phyloP scores from a whole-genome alignment of 2,797 vertebrate genomes.

The Bovichtus diacanthus region DNA sequence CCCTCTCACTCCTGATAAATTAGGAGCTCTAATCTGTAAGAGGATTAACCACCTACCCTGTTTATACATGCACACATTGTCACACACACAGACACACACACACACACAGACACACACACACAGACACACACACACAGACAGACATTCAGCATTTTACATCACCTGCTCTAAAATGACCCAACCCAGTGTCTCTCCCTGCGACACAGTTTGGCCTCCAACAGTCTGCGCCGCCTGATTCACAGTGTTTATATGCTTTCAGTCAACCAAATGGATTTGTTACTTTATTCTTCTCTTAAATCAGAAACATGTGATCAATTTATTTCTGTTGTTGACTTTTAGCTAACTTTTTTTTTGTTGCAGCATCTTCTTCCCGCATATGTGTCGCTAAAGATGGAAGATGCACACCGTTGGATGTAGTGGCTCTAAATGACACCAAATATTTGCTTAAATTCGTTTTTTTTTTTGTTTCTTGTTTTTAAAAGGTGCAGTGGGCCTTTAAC shows the following conservation, averaged over 20 bases:
- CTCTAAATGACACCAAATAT: conserved; percentile 17
- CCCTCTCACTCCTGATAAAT: conserved; percentile 83
- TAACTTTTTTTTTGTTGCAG: neutral
- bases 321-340: neutral
- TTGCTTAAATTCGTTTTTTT: conserved; percentile 14
- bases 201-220: conserved; percentile 24
- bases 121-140: conserved; percentile 19
- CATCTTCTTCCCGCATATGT: neutral
- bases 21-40: conserved; percentile 88
- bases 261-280: neutral
- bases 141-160: conserved; percentile 38
- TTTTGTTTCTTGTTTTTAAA: conserved; percentile 67
- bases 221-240: neutral
- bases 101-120: conserved; percentile 23
- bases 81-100: conserved; percentile 18
- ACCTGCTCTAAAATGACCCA: conserved; percentile 36
- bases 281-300: neutral
- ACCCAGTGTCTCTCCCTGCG: conserved; percentile 26
- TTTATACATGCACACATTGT: conserved; percentile 57
- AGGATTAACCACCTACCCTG: conserved; percentile 82
- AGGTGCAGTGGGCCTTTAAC: conserved; percentile 71
- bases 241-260: neutral
- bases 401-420: neutral
- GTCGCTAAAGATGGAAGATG: neutral
- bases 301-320: neutral